Conservation (phyloP, 2,888 invertebrate genomes). For the Limnephilus lunatus region DNA sequence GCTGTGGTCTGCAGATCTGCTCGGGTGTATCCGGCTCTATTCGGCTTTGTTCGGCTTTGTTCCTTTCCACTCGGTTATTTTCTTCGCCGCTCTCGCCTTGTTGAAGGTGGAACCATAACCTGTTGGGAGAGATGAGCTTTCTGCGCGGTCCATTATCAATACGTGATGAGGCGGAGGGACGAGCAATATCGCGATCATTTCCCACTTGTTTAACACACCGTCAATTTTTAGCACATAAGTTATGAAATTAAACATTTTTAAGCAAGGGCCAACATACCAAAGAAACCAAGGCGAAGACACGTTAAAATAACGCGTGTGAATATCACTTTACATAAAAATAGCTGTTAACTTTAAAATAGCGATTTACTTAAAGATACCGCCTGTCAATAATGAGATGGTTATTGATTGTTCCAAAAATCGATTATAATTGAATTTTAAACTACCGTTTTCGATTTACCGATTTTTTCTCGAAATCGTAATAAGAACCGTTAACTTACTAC, state of each 20-base stretch:
- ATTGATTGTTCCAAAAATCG: neutral
- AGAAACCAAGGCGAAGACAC: neutral
- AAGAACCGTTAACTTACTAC: neutral
- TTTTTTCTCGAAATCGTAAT: neutral
- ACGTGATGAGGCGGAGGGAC: slow-evolving; percentile 12
- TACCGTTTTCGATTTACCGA: neutral
- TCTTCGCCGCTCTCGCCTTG: neutral
- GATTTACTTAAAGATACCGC: neutral
- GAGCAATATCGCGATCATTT: neutral
- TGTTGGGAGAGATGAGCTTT: slow-evolving; percentile 51
- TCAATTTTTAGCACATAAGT: slow-evolving; percentile 21
- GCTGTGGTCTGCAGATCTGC: neutral
- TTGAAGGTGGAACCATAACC: slow-evolving; percentile 26
- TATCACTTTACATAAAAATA: neutral
- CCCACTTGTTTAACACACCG: slow-evolving; percentile 29
- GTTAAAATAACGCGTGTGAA: neutral
- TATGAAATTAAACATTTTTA: neutral
- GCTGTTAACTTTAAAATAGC: neutral
- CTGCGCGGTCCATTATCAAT: slow-evolving; percentile 39
- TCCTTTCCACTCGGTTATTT: neutral
- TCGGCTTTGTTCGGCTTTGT: slow-evolving; percentile 23
- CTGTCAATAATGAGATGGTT: neutral
- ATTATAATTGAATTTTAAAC: neutral
- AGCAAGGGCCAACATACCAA: neutral
- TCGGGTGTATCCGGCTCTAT: slow-evolving; percentile 7